phyloP scores from a whole-genome alignment of 2,797 vertebrate genomes.

The Chaunax sp. region DNA sequence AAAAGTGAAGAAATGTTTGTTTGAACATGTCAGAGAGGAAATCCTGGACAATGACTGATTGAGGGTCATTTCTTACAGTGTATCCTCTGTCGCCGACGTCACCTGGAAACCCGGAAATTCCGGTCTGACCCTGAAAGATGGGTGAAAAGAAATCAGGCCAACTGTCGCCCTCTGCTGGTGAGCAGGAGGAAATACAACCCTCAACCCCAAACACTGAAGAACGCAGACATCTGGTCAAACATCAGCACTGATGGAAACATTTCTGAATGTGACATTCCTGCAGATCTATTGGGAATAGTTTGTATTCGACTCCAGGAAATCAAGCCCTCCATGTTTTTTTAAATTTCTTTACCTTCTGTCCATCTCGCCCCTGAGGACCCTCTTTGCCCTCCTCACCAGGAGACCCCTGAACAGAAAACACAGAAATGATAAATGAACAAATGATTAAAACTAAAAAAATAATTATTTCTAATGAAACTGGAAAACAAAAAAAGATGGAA shows the following conservation, averaged over 20 bases:
- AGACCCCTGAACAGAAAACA: constrained; percentile 69
- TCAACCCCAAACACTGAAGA: not conserved
- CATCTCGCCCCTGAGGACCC: constrained; percentile 67
- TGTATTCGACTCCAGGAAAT: too few species aligned
- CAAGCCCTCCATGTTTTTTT: too few species aligned
- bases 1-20: too few species aligned
- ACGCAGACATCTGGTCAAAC: too few species aligned
- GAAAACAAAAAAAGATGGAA: too few species aligned
- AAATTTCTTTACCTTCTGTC: constrained; percentile 73
- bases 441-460: not conserved
- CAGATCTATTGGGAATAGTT: too few species aligned
- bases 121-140: constrained; percentile 77
- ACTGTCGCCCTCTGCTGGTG: not conserved
- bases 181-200: not conserved
- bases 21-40: not conserved
- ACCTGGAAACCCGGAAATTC: constrained; percentile 79
- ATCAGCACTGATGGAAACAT: too few species aligned
- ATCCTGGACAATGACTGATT: not conserved
- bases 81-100: constrained; percentile 82
- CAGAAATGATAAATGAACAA: not conserved
- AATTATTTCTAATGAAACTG: not conserved
- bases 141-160: not conserved
- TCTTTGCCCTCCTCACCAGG: constrained; percentile 65
- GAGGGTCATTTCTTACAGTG: constrained; percentile 60
- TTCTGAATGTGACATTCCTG: too few species aligned